phyloP scores from a whole-genome alignment of 2,888 invertebrate genomes.

The Protodeltote pygarga region DNA sequence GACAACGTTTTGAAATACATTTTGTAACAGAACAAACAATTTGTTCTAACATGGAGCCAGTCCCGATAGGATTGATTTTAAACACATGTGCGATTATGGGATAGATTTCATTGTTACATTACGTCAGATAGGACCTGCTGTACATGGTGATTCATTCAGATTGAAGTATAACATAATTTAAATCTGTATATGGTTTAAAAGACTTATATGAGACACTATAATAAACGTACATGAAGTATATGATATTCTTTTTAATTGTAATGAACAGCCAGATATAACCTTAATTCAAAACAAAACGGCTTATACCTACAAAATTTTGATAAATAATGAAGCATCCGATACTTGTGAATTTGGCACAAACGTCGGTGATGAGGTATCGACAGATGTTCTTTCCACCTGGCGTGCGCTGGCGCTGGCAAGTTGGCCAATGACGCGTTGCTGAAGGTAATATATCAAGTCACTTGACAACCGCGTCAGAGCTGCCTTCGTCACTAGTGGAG shows the following conservation, averaged over 20 bases:
- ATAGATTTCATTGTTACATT: neutral
- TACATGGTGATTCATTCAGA: too few relatives aligned
- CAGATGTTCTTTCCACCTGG: constrained; percentile 49
- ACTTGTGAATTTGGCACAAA: constrained; percentile 15
- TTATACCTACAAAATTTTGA: constrained; percentile 17
- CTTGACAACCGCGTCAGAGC: constrained; percentile 50
- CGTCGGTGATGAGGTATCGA: constrained; percentile 20
- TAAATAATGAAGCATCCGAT: constrained; percentile 2
- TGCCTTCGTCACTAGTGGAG: constrained; percentile 54
- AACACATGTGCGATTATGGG: constrained; percentile 6
- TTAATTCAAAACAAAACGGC: neutral
- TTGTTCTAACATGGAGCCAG: constrained; percentile 22
- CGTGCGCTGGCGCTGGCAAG: constrained; percentile 8
- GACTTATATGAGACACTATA: too few relatives aligned
- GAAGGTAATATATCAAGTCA: constrained; percentile 49
- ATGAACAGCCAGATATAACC: constrained; percentile 20
- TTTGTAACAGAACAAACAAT: constrained; percentile 22
- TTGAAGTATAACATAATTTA: too few relatives aligned
- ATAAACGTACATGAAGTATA: too few relatives aligned
- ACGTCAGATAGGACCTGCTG: neutral
- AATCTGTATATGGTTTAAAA: too few relatives aligned
- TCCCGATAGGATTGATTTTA: constrained; percentile 18
- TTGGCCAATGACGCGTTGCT: constrained; percentile 31
- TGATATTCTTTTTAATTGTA: too few relatives aligned
- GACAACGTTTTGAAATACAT: constrained; percentile 27